Conservation (phyloP, 2,797 vertebrate species). For the Typhlichthys eigenmanni region DNA sequence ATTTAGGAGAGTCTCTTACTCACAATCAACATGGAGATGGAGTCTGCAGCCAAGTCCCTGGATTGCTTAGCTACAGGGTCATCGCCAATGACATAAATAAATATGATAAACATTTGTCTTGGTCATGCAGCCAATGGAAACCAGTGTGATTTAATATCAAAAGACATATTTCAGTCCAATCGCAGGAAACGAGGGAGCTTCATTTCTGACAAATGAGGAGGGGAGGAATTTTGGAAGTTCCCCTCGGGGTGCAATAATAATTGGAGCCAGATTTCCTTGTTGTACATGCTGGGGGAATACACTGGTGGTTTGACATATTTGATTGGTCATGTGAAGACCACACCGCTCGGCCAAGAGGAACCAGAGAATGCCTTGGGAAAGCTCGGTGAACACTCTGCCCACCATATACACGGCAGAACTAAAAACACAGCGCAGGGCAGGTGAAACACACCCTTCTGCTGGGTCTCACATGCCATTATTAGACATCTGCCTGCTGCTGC, state of each 20-base stretch:
- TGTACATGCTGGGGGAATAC: constrained; percentile 70
- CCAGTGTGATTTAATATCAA: constrained; percentile 77
- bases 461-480: constrained; percentile 47
- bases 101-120: constrained; percentile 80
- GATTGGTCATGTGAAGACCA: constrained; percentile 80
- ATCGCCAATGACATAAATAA: constrained; percentile 76
- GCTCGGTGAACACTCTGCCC: constrained; percentile 41
- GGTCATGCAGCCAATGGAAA: constrained; percentile 71
- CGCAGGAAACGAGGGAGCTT: constrained; percentile 74
- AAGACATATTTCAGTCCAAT: constrained; percentile 77
- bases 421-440: constrained; percentile 59
- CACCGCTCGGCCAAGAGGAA: constrained; percentile 63
- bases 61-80: constrained; percentile 63
- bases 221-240: constrained; percentile 74
- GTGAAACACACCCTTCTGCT: constrained; percentile 56
- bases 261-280: constrained; percentile 76
- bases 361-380: constrained; percentile 53
- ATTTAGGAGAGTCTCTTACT: constrained; percentile 70
- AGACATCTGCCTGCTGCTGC: constrained; percentile 54
- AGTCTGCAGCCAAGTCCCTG: constrained; percentile 57
- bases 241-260: constrained; percentile 77
- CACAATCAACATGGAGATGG: constrained; percentile 68
- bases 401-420: constrained; percentile 34
- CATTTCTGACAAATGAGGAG: constrained; percentile 79
- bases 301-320: constrained; percentile 74